Conservation (phyloP, 2,888 invertebrate genomes). For the Oegoconia quadripuncta region DNA sequence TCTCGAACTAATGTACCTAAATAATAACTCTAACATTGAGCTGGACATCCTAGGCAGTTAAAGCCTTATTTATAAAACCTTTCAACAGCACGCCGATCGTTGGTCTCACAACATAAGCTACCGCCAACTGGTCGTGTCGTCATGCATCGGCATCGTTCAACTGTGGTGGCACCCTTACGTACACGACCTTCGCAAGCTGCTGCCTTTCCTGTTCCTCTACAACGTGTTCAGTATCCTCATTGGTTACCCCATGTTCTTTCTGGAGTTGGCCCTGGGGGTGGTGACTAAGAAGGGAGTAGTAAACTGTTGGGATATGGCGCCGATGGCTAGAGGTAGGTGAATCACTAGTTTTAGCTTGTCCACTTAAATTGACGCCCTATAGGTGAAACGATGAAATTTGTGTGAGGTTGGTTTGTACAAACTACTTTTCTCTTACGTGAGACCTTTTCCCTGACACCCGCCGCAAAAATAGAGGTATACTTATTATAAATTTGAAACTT, state of each 20-base stretch:
- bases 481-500: too few relatives aligned
- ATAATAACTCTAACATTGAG: too few relatives aligned
- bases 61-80: background rate
- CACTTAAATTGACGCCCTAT: too few relatives aligned
- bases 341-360: background rate
- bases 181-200: slow-evolving; percentile 44
- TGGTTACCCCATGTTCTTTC: slow-evolving; percentile 62
- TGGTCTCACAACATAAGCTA: slow-evolving; percentile 70
- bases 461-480: too few relatives aligned
- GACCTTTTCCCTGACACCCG: too few relatives aligned
- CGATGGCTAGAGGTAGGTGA: slow-evolving; percentile 56
- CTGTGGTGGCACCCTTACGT: slow-evolving; percentile 70
- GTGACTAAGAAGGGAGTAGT: slow-evolving; percentile 63
- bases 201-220: slow-evolving; percentile 64
- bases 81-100: slow-evolving; percentile 47
- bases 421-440: too few relatives aligned
- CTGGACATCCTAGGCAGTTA: background rate
- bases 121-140: slow-evolving; percentile 59
- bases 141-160: slow-evolving; percentile 61
- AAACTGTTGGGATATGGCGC: slow-evolving; percentile 66
- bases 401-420: too few relatives aligned
- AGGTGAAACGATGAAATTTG: too few relatives aligned
- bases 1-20: too few relatives aligned
- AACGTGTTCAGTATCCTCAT: slow-evolving; percentile 59
- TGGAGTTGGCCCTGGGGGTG: slow-evolving; percentile 63